Conservation (phyloP, 2,113 vertebrate genomes). For the Poicephalus meyeri region DNA sequence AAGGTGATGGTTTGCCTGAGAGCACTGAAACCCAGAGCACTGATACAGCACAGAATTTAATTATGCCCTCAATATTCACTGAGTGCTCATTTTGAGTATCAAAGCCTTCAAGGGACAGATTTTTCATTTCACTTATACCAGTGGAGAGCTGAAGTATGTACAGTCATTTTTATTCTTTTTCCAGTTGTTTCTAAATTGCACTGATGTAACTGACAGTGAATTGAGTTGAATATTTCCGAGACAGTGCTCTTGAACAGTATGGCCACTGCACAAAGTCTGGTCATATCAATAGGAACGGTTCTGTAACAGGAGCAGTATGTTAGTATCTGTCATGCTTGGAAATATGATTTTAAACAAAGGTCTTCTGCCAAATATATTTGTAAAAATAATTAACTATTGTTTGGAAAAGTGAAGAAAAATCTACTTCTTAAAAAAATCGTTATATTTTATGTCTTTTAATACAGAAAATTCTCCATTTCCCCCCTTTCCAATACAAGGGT, state of each 20-base stretch:
- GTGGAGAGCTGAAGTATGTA: background rate
- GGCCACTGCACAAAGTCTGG: background rate
- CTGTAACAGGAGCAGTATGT: background rate
- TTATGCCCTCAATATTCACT: rapidly evolving
- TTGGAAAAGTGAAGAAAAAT: background rate
- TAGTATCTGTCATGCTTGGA: background rate
- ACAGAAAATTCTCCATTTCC: background rate
- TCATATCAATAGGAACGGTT: background rate
- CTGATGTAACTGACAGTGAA: background rate
- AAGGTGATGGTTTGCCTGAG: background rate
- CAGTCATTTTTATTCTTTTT: background rate
- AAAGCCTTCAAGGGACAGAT: background rate
- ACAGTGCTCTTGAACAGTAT: background rate
- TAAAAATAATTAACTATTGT: background rate
- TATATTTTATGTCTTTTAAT: background rate
- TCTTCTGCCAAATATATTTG: background rate
- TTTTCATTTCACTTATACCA: background rate
- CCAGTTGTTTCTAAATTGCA: background rate
- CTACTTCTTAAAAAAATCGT: background rate
- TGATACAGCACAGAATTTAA: background rate
- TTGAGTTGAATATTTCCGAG: background rate
- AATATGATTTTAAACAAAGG: background rate
- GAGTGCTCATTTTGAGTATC: background rate
- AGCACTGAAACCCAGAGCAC: background rate
- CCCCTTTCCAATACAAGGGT: background rate